Conservation (phyloP, 2,113 vertebrate genomes). For the Psilopsiagon aurifrons region DNA sequence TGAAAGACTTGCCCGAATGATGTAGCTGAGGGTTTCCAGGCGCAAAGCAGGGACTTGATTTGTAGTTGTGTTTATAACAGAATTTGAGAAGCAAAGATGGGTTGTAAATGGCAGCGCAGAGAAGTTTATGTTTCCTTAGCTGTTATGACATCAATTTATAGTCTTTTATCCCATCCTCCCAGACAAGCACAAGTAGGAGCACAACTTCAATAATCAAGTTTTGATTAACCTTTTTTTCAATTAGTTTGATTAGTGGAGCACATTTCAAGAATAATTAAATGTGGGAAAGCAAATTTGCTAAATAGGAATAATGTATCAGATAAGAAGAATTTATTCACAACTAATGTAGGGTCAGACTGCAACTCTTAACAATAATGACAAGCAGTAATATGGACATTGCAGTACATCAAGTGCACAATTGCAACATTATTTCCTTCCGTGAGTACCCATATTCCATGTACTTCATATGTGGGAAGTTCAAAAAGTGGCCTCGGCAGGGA, state of each 20-base stretch:
- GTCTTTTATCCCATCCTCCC: not conserved
- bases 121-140: not conserved
- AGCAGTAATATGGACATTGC: not conserved
- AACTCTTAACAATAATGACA: not conserved
- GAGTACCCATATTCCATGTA: not conserved
- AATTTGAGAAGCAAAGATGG: conserved; percentile 8
- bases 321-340: not conserved
- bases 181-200: not conserved
- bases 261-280: conserved; percentile 25
- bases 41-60: conserved; percentile 20
- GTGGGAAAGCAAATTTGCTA: not conserved
- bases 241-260: conserved; percentile 42
- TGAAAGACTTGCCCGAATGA: not conserved
- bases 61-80: conserved; percentile 28
- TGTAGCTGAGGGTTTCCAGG: conserved; percentile 4
- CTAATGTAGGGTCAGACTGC: not conserved
- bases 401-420: not conserved
- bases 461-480: not conserved
- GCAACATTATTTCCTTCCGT: not conserved
- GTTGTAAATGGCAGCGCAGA: not conserved
- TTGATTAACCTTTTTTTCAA: not conserved
- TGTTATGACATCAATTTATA: not conserved
- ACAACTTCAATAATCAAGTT: not conserved
- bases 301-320: not conserved
- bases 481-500: not conserved